Base-by-base conservation (phyloP, 2,797 vertebrate species). In the Falco berigora region DNA sequence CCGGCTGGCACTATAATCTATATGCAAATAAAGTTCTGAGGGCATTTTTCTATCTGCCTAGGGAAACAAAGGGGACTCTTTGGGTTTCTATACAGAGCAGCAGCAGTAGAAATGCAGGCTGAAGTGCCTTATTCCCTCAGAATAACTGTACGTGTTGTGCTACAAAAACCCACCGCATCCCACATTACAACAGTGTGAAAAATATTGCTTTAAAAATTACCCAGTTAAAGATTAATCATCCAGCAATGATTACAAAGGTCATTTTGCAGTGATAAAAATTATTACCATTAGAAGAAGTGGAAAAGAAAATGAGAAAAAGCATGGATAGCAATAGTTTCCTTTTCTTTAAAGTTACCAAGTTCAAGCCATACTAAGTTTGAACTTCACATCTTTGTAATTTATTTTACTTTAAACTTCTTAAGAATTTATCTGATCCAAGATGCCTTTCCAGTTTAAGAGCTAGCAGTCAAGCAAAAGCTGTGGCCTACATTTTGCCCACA, bases 171-270 rank as follows among this genome's bases (percentile, higher is more conserved):
- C 53, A 82, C 4, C 0, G 50, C 46, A 93, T 55, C 79, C n/a
- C 19, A 72, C 4, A 2, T 82, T 71, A 90, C 46, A 77, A 68
- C 49, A 52, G 56, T 32, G 40, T 72, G 58, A 80, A 89, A 94
- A 94, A 94, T 91, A 95, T 10, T 89, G 90, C 95, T 90, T 93
- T 55, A 89, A 96, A 96, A 96, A 95, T 89, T 93, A 94, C 64
- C 47, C 88, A 80, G 95, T 97, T 97, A 96, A 96, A 96, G 92
- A 94, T 94, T 97, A 96, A 95, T 97, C 95, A 95, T 46, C 84
- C 90, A 93, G 90, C 64, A 91, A 61, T 53, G 78, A 95, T 81
- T 94, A 96, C 96, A 95, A 96, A 97, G 96, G 96, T 97, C 92
- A 89, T 59, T 95, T 50, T 40, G 53, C 75, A 92, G 80, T 83